Evolutionary conservation across 2,888 invertebrate species (phyloP).

Genomic region (Ametastegia equiseti): DNA sequence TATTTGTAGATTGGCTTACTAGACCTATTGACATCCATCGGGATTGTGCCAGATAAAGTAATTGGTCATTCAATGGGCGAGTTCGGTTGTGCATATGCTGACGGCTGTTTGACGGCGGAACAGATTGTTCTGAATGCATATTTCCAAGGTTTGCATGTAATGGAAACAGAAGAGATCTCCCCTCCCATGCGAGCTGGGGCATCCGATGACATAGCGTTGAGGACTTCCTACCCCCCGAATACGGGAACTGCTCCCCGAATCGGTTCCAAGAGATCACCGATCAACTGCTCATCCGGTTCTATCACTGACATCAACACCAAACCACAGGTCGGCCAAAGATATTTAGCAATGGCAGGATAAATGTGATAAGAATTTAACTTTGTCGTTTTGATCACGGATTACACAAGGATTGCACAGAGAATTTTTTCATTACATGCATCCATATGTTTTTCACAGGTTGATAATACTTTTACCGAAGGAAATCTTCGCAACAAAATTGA

Average conservation of each 20-base stretch:
- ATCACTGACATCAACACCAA: constrained; percentile 83
- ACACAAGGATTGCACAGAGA: no score
- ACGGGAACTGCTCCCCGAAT: constrained; percentile 94
- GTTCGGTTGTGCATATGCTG: constrained; percentile 96
- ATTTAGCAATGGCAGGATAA: no score
- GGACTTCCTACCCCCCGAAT: constrained; percentile 83
- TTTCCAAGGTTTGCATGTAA: constrained; percentile 77
- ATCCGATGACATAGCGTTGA: constrained; percentile 80
- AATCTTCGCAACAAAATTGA: constrained; percentile 64
- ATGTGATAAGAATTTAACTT: no score
- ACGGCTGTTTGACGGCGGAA: constrained; percentile 88
- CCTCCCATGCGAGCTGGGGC: constrained; percentile 95
- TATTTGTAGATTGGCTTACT: constrained; percentile 79
- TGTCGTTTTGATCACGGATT: no score
- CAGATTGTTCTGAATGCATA: constrained; percentile 80
- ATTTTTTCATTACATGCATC: no score
- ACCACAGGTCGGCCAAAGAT: constrained; percentile 76
- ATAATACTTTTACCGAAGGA: constrained; percentile 60
- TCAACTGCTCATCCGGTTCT: constrained; percentile 89
- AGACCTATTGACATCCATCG: constrained; percentile 80
- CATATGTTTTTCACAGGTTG: background rate
- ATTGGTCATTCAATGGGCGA: constrained; percentile 97
- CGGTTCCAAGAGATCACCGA: constrained; percentile 90
- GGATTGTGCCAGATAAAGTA: constrained; percentile 84
- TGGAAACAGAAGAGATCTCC: constrained; percentile 76